These are phyloP conservation scores for Pollenia labialis DNA, from an alignment of 2,888 invertebrate species.

Conservation along the genomic window DNA sequence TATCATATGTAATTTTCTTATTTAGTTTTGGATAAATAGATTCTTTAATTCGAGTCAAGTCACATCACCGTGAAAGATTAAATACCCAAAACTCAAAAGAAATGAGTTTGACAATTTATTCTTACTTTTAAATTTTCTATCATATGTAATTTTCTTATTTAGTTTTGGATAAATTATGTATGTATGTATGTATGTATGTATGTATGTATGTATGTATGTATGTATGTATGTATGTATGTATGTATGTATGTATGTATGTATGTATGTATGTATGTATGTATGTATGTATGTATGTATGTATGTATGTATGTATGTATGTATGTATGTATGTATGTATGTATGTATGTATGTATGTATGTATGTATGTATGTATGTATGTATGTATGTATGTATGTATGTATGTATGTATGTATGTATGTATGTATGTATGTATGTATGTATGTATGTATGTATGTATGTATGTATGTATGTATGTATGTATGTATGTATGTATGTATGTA, in stretches of 20 bases:
- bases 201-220: slow-evolving; percentile 22
- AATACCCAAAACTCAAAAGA: too few species aligned
- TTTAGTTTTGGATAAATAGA: too few species aligned
- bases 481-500: slow-evolving; percentile 22
- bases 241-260: slow-evolving; percentile 22
- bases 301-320: slow-evolving; percentile 22
- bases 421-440: slow-evolving; percentile 22
- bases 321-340: slow-evolving; percentile 22
- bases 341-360: slow-evolving; percentile 22
- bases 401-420: slow-evolving; percentile 22
- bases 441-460: slow-evolving; percentile 22
- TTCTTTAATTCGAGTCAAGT: too few species aligned
- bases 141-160: too few species aligned
- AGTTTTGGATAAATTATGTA: too few species aligned
- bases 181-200: slow-evolving; percentile 22
- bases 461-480: slow-evolving; percentile 22
- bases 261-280: slow-evolving; percentile 22
- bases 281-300: slow-evolving; percentile 22
- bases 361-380: slow-evolving; percentile 20
- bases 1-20: too few species aligned
- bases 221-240: slow-evolving; percentile 22
- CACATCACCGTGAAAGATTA: too few species aligned
- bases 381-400: slow-evolving; percentile 22
- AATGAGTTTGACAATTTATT: too few species aligned
- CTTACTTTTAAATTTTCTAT: too few species aligned